These are phyloP conservation scores for Lophius piscatorius DNA, from an alignment of 2,113 vertebrate species.

Conservation along the genomic window DNA sequence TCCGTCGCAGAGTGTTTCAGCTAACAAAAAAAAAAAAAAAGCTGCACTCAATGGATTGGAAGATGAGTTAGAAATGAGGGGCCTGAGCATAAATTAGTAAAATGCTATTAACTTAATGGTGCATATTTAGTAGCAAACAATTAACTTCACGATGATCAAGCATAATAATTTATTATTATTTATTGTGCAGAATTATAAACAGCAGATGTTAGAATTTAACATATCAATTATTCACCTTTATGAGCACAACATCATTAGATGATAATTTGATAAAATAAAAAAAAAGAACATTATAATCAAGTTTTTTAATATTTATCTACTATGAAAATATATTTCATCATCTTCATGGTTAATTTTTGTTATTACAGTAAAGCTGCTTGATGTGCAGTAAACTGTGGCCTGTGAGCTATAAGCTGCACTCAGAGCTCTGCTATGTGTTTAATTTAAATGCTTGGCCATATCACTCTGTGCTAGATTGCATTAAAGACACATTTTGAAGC, in stretches of 20 bases:
- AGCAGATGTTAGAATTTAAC: slow-evolving; percentile 14
- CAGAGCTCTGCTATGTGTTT: slow-evolving; percentile 20
- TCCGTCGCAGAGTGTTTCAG: no score
- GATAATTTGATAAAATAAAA: slow-evolving; percentile 1
- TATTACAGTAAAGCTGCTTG: slow-evolving; percentile 25
- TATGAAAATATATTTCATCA: slow-evolving; percentile 5
- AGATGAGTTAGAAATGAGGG: background rate
- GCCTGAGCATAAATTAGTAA: slow-evolving; percentile 10
- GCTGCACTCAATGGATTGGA: no score
- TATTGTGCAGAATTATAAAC: slow-evolving; percentile 6
- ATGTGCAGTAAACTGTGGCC: slow-evolving; percentile 25
- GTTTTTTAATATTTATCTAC: slow-evolving; percentile 11
- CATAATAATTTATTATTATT: slow-evolving; percentile 9
- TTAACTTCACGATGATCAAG: slow-evolving; percentile 29
- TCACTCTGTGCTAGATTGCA: slow-evolving; percentile 33
- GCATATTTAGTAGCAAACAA: slow-evolving; percentile 30
- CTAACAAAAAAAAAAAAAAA: no score
- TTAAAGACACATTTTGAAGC: slow-evolving; percentile 50
- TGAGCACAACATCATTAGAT: slow-evolving; percentile 3
- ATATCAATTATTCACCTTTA: slow-evolving; percentile 10
- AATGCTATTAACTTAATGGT: slow-evolving; percentile 31
- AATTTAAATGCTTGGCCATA: slow-evolving; percentile 52
- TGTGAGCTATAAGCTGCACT: slow-evolving; percentile 27
- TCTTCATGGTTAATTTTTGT: slow-evolving; percentile 32
- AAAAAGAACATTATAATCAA: background rate